Evolutionary conservation across 2,113 vertebrate genomes (phyloP), one percentile per base, ranked within the genome.

Genomic region (Bostrychus sinensis): DNA sequence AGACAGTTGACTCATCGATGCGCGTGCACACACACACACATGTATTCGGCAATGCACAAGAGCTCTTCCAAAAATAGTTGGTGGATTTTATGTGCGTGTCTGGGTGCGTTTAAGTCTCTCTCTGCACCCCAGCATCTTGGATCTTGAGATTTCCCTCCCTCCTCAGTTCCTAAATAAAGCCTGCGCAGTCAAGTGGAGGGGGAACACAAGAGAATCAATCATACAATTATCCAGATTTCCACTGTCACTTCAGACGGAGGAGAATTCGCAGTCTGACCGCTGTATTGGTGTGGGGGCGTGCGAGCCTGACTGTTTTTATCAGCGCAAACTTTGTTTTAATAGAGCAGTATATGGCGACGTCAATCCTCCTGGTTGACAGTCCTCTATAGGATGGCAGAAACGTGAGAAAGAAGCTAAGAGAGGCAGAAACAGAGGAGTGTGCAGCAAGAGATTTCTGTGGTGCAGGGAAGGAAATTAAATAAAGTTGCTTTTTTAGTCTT

Each of bases 171-270:
- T 68, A 80, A 88, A 85, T 85, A 84, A 87, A 89, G 78, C 77
- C 77, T 83, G 83, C 56, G 78, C 80, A 45, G 66, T 82, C 75
- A 84, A 88, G 80, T 87, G 83, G 68, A 83, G 43, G 63, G 72
- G 71, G 51, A 85, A 86, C 82, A 83, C 80, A 80, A 82, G 78
- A 78, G 85, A 89, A 90, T 90, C 89, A 90, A 89, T 91, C 83
- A 77, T 77, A 86, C 87, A 91, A 89, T 89, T 91, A 90, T 86
- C 83, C 82, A 78, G 83, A 91, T 91, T 83, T 84, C 72, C 56
- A 72, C 80, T 81, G 83, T 84, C 88, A 86, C 81, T 86, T 85
- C 63, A 85, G 82, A 89, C 72, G 9, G 57, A 72, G 62, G 72
- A 61, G 57, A 78, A 66, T 51, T 80, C 65, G 34, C 50, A 42